Conservation (phyloP, 92 coral and sea anemone genomes). For the Ricordea florida region DNA sequence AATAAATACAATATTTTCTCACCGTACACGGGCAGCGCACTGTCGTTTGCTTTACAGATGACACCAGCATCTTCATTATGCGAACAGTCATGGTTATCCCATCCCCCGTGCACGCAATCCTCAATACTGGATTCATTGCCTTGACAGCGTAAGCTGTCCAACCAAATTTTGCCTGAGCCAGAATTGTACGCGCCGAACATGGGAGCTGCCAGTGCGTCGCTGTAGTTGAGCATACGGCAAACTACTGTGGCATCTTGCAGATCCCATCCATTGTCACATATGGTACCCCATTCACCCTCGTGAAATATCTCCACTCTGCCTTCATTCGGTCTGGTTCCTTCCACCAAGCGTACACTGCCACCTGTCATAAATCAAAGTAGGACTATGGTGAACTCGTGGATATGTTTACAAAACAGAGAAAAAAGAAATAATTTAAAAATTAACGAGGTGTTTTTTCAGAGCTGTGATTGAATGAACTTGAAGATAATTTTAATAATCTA, state of each 20-base stretch:
- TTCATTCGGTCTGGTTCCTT: constrained; percentile 16
- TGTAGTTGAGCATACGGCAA: constrained; percentile 34
- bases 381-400: too few species aligned
- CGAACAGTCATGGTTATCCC: constrained; percentile 17
- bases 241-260: constrained; percentile 11
- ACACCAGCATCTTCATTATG: constrained; percentile 14
- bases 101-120: constrained; percentile 3
- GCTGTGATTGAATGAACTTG: too few species aligned
- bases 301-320: constrained; percentile 26
- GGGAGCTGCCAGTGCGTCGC: constrained; percentile 26
- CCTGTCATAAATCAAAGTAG: not conserved
- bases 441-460: too few species aligned
- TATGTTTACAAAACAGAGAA: too few species aligned
- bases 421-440: too few species aligned
- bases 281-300: constrained; percentile 7
- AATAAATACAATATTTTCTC: too few species aligned
- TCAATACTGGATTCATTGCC: constrained; percentile 21
- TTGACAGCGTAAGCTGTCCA: constrained; percentile 1
- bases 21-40: constrained; percentile 7
- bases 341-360: constrained; percentile 4
- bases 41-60: constrained; percentile 32
- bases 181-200: not conserved
- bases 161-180: constrained; percentile 22
- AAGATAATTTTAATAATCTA: too few species aligned
- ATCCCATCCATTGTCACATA: constrained; percentile 24